Percentiles rank a stretch among this genome's conserved stretches.
Conservation (phyloP, 2,113 vertebrate genomes). For the Microtus pennsylvanicus region DNA sequence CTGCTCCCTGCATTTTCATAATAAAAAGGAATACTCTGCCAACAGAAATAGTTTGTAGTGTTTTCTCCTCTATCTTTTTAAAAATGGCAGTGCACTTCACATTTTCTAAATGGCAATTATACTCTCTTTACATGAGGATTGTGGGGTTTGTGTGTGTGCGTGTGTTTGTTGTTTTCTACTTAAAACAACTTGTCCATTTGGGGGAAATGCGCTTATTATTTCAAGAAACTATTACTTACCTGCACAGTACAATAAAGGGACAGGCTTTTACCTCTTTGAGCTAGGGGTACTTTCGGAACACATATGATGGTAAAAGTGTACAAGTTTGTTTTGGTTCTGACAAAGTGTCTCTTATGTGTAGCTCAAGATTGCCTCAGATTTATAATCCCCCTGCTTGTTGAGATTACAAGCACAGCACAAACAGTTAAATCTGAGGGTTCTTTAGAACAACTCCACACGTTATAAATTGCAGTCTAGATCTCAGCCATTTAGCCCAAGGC, state of each 20-base stretch:
- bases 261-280: neutral
- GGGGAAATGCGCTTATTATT: neutral
- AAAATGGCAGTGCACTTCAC: slow-evolving; percentile 24
- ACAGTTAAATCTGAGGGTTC: neutral
- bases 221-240: neutral
- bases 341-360: neutral
- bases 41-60: slow-evolving; percentile 10
- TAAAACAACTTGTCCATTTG: neutral
- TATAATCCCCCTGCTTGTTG: neutral
- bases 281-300: neutral
- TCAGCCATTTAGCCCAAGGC: neutral
- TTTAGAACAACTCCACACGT: neutral
- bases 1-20: neutral
- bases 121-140: neutral
- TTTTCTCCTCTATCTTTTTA: slow-evolving; percentile 4
- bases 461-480: neutral
- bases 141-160: neutral
- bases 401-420: neutral
- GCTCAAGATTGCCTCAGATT: neutral
- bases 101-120: neutral
- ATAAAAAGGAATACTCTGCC: neutral
- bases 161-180: neutral
- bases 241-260: neutral
- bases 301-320: neutral
- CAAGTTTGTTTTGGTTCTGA: neutral